Conservation (phyloP, 2,113 vertebrate species). For the Turnix velox region DNA sequence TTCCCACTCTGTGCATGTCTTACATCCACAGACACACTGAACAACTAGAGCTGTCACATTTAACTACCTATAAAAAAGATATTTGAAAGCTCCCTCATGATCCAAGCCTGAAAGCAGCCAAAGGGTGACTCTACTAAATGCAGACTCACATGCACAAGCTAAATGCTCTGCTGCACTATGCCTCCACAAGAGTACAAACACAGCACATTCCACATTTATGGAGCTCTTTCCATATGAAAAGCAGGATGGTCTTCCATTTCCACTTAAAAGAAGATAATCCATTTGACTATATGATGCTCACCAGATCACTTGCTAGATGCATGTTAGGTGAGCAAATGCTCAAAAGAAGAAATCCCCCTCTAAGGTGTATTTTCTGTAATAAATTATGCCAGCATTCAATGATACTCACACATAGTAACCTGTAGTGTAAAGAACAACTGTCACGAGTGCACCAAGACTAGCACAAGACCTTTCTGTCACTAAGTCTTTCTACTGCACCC, state of each 20-base stretch:
- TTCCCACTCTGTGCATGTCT: neutral
- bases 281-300: neutral
- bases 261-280: neutral
- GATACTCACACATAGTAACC: neutral
- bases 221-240: neutral
- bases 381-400: neutral
- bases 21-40: neutral
- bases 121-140: neutral
- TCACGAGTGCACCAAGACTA: neutral
- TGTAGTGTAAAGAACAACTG: neutral
- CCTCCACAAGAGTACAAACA: neutral
- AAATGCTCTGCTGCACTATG: neutral
- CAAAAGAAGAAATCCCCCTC: neutral
- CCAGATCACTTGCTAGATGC: neutral
- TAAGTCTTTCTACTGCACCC: neutral
- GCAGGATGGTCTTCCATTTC: neutral
- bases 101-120: neutral
- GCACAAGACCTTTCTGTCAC: neutral
- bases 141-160: neutral
- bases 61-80: neutral
- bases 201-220: neutral
- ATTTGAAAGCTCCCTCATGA: neutral
- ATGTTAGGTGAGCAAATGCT: rapidly evolving
- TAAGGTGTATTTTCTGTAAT: neutral
- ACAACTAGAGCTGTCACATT: neutral